Evolutionary conservation across 23 tunicate genomes (phyloP).

Genomic region (Phallusia fumigata): DNA sequence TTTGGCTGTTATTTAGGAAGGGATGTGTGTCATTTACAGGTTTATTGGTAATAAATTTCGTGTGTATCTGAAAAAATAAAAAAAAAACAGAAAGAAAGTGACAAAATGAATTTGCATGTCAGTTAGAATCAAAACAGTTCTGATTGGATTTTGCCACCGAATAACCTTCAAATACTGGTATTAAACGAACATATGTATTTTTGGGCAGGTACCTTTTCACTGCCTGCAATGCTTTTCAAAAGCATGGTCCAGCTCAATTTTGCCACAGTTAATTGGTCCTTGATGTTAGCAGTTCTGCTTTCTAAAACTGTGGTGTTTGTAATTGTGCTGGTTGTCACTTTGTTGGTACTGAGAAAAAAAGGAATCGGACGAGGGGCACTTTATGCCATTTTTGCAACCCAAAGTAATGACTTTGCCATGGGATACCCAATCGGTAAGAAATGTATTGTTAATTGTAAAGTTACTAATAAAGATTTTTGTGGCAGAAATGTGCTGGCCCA

Average conservation of each 20-base stretch:
- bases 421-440: slow-evolving; percentile 87
- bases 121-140: too few relatives aligned
- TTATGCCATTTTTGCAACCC: slow-evolving; percentile 87
- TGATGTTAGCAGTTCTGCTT: slow-evolving; percentile 60
- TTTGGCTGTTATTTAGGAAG: too few relatives aligned
- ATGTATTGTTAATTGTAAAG: neutral
- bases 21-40: too few relatives aligned
- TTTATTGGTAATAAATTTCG: too few relatives aligned
- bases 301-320: slow-evolving; percentile 70
- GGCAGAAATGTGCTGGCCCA: too few relatives aligned
- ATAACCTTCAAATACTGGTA: neutral
- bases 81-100: too few relatives aligned
- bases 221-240: slow-evolving; percentile 77
- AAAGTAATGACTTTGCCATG: slow-evolving; percentile 91
- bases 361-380: slow-evolving; percentile 55
- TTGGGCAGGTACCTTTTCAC: slow-evolving; percentile 49
- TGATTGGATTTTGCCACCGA: too few relatives aligned
- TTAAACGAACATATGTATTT: neutral
- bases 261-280: slow-evolving; percentile 70
- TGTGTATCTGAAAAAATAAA: too few relatives aligned
- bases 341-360: slow-evolving; percentile 31
- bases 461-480: too few relatives aligned
- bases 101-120: too few relatives aligned
- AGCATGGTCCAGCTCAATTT: slow-evolving; percentile 90
- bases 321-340: slow-evolving; percentile 33